A percentile compares a stretch with the other conserved stretches of the same genome.
Conservation (phyloP, 2,113 vertebrate species). For the Choloepus hoffmanni region DNA sequence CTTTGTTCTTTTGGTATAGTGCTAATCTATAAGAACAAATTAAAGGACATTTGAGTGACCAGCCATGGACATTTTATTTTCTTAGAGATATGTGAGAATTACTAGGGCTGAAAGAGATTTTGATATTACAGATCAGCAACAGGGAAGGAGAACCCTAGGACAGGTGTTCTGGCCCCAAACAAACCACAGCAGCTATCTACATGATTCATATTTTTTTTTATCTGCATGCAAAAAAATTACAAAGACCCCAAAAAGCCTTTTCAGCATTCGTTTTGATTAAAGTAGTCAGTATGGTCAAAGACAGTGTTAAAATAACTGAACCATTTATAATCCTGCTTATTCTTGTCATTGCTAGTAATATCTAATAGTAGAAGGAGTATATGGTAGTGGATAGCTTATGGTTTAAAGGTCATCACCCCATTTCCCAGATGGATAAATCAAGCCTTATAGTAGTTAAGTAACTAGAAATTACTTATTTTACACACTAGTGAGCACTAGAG, state of each 20-base stretch:
- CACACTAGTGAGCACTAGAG: neutral
- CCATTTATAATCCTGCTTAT: neutral
- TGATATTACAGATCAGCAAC: neutral
- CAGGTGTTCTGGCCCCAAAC: neutral
- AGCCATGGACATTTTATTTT: neutral
- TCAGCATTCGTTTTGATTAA: neutral
- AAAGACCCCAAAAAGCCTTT: neutral
- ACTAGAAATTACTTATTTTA: neutral
- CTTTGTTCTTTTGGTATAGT: neutral
- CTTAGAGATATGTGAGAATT: neutral
- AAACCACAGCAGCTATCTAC: neutral
- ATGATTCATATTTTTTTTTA: neutral
- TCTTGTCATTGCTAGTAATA: neutral
- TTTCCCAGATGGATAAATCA: neutral
- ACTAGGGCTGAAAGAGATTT: neutral
- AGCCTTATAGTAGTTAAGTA: neutral
- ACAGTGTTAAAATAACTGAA: neutral
- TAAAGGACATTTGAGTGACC: neutral
- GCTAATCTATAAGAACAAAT: neutral
- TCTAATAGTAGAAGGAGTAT: neutral
- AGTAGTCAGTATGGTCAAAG: neutral
- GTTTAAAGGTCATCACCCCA: neutral
- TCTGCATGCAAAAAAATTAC: neutral
- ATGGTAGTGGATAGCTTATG: neutral
- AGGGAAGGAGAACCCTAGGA: neutral